These are phyloP conservation scores for Hydraecia micacea DNA, from an alignment of 2,888 invertebrate species.

Conservation along the genomic window DNA sequence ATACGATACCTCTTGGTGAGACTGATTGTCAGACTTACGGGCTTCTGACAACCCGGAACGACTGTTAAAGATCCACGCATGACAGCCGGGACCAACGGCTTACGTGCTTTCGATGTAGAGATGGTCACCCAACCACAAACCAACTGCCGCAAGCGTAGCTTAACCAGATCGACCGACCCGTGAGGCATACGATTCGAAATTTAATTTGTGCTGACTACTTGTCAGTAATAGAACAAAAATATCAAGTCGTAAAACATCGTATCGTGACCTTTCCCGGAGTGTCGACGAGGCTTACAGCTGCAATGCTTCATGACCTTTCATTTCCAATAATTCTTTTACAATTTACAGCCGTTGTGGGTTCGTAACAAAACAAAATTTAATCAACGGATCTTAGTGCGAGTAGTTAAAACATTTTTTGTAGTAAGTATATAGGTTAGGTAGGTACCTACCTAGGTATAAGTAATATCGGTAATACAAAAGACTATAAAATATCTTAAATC, in stretches of 20 bases:
- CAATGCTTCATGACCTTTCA: conserved; percentile 1
- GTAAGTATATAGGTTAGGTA: neutral
- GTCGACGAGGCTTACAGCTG: neutral
- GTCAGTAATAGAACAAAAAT: neutral
- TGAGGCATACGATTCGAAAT: neutral
- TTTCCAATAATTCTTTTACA: neutral
- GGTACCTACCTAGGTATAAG: neutral
- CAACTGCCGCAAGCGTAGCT: neutral
- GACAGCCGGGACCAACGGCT: no score
- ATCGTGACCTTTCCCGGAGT: neutral
- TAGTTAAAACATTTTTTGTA: neutral
- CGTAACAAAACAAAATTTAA: neutral
- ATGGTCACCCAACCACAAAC: neutral
- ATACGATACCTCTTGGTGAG: no score
- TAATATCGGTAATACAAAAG: neutral
- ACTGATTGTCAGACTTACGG: no score
- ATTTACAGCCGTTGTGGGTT: neutral
- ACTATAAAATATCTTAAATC: neutral
- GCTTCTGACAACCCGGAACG: no score
- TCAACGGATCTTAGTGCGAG: neutral
- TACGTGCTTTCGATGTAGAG: no score
- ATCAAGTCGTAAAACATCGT: neutral
- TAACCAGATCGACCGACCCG: neutral
- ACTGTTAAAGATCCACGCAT: no score
- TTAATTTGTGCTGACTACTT: neutral